A percentile compares a stretch with the other conserved stretches of the same genome.
phyloP scores from a whole-genome alignment of 2,797 vertebrate species.

The Fistularia tabacaria region DNA sequence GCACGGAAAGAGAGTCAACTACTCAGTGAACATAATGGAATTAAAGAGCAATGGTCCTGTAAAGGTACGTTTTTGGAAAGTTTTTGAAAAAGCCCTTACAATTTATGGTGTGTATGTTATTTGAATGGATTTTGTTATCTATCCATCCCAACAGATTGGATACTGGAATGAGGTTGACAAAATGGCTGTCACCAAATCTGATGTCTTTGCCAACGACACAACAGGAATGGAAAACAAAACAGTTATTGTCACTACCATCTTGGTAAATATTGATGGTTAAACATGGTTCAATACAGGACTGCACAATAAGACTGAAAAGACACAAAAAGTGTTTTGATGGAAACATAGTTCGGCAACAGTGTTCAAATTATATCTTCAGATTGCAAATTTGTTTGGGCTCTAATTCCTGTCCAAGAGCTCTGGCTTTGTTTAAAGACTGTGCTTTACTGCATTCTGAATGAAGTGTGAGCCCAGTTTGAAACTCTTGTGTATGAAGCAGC shows the following conservation, averaged over 20 bases:
- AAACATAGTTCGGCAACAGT: too few relatives aligned
- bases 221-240: slow-evolving; percentile 98
- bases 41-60: slow-evolving; percentile 94
- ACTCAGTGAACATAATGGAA: slow-evolving; percentile 97
- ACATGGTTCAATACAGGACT: background rate
- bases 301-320: background rate
- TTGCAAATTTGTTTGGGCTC: background rate
- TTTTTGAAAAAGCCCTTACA: background rate
- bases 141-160: slow-evolving; percentile 83
- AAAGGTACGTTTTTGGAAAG: slow-evolving; percentile 78
- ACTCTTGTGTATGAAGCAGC: slow-evolving; percentile 1
- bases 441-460: slow-evolving; percentile 5
- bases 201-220: slow-evolving; percentile 89
- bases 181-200: slow-evolving; percentile 96
- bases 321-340: too few relatives aligned
- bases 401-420: background rate
- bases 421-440: slow-evolving; percentile 6
- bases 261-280: slow-evolving; percentile 74
- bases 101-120: background rate
- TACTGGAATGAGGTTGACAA: slow-evolving; percentile 99
- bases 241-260: slow-evolving; percentile 96
- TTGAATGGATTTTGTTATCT: slow-evolving; percentile 6
- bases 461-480: background rate
- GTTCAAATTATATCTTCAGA: background rate
- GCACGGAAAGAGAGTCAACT: slow-evolving; percentile 96